A percentile compares a stretch with the other conserved stretches of the same genome.
Conservation (phyloP, 2,797 vertebrate genomes). For the Discoglossus pictus region DNA sequence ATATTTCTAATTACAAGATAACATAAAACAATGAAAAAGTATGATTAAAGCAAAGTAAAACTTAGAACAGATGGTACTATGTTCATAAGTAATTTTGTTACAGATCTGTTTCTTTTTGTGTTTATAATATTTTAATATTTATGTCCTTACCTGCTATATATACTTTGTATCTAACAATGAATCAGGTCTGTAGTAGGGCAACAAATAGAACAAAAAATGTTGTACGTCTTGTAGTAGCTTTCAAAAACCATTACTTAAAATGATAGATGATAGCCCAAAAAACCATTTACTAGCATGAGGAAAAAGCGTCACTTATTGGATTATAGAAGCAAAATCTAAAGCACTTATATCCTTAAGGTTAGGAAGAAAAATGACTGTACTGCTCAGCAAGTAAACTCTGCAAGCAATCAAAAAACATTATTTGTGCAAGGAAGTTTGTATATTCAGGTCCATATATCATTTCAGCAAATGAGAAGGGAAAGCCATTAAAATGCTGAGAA, state of each 20-base stretch:
- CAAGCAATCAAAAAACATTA: conserved; percentile 41
- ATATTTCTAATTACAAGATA: too few species aligned
- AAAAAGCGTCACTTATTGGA: conserved; percentile 37
- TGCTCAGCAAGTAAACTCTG: conserved; percentile 27
- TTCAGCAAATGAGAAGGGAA: conserved; percentile 34
- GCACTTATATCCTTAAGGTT: conserved; percentile 45
- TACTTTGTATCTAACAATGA: conserved; percentile 16
- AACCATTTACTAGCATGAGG: conserved; percentile 27
- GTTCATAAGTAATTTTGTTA: too few species aligned
- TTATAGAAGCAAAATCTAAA: conserved; percentile 37
- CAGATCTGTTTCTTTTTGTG: too few species aligned
- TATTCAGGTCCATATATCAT: conserved; percentile 33
- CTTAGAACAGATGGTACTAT: too few species aligned
- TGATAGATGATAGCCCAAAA: conserved; percentile 35
- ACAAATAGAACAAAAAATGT: not conserved
- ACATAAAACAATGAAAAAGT: too few species aligned
- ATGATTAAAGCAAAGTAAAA: too few species aligned
- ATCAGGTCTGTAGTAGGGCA: conserved; percentile 8
- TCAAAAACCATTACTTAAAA: conserved; percentile 20
- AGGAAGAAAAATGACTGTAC: conserved; percentile 36
- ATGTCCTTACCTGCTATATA: conserved; percentile 6
- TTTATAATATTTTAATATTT: not conserved
- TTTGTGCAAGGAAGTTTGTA: conserved; percentile 39
- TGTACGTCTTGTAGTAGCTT: not conserved
- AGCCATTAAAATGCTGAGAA: conserved; percentile 29